Percentiles rank a stretch among this genome's conserved stretches.
Evolutionary conservation across 2,888 invertebrate species (phyloP).

Genomic region (Furcula furcula): DNA sequence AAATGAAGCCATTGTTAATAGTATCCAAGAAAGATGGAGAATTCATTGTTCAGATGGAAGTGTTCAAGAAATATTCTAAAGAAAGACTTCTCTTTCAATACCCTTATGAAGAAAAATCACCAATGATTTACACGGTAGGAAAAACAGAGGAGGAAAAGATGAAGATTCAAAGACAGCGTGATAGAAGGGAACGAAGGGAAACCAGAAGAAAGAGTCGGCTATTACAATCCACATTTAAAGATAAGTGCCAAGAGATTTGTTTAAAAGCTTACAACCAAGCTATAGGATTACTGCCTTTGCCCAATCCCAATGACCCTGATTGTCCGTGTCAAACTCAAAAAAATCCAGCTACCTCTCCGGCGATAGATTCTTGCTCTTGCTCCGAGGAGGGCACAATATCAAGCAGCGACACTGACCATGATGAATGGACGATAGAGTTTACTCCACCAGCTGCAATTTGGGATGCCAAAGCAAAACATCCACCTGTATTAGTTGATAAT

Average conservation of each 20-base stretch:
- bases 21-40: conserved; percentile 66
- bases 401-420: conserved; percentile 67
- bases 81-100: conserved; percentile 64
- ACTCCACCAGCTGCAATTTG: conserved; percentile 65
- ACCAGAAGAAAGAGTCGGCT: conserved; percentile 63
- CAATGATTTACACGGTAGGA: conserved; percentile 64
- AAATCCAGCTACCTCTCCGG: conserved; percentile 33
- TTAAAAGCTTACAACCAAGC: conserved; percentile 75
- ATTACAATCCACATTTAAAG: conserved; percentile 68
- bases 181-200: conserved; percentile 64
- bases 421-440: conserved; percentile 73
- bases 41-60: conserved; percentile 71
- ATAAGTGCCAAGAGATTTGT: conserved; percentile 74
- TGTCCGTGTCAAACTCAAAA: conserved; percentile 60
- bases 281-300: conserved; percentile 62
- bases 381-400: conserved; percentile 59
- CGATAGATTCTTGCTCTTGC: conserved; percentile 70
- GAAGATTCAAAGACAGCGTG: conserved; percentile 59
- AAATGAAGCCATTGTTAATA: conserved; percentile 63
- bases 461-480: conserved; percentile 64
- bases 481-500: conserved; percentile 39
- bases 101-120: conserved; percentile 71
- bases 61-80: conserved; percentile 70
- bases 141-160: conserved; percentile 63
- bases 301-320: conserved; percentile 61